A percentile compares a stretch with the other conserved stretches of the same genome.
Conservation (phyloP, 1,140 invertebrate species). For the Philaenus spumarius region DNA sequence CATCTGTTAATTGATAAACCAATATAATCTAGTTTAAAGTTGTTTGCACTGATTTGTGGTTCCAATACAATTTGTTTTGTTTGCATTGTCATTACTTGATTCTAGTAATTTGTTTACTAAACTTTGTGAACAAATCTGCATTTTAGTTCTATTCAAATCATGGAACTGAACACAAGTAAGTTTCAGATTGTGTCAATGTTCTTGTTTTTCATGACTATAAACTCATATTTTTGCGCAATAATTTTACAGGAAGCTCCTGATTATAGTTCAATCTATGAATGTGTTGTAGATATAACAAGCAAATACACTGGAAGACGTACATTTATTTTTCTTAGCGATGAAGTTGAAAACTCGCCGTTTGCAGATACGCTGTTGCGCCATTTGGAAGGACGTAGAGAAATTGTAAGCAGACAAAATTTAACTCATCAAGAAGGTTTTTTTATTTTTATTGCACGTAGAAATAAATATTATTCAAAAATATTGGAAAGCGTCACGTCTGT, state of each 20-base stretch:
- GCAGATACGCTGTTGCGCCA: background rate
- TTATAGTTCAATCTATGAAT: background rate
- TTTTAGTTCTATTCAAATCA: too few relatives aligned
- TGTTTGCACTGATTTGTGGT: too few relatives aligned
- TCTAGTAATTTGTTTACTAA: too few relatives aligned
- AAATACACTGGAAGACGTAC: background rate
- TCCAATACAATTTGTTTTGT: too few relatives aligned
- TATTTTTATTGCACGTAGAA: conserved; percentile 11
- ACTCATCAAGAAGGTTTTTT: conserved; percentile 13
- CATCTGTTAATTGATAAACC: too few relatives aligned
- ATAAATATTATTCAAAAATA: conserved; percentile 19
- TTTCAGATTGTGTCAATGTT: too few relatives aligned
- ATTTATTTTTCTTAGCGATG: conserved; percentile 12
- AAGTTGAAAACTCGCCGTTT: conserved; percentile 10
- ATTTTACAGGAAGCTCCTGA: background rate
- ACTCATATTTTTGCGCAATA: background rate
- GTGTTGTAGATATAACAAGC: background rate
- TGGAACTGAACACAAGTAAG: too few relatives aligned
- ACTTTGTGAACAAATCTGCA: too few relatives aligned
- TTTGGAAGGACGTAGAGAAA: background rate
- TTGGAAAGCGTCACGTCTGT: conserved; percentile 5
- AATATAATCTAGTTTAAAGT: too few relatives aligned
- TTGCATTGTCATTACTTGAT: too few relatives aligned
- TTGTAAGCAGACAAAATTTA: conserved; percentile 12
- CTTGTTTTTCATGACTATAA: too few relatives aligned